phyloP scores from a whole-genome alignment of 2,888 invertebrate genomes.

The Mactromeris polynyma region DNA sequence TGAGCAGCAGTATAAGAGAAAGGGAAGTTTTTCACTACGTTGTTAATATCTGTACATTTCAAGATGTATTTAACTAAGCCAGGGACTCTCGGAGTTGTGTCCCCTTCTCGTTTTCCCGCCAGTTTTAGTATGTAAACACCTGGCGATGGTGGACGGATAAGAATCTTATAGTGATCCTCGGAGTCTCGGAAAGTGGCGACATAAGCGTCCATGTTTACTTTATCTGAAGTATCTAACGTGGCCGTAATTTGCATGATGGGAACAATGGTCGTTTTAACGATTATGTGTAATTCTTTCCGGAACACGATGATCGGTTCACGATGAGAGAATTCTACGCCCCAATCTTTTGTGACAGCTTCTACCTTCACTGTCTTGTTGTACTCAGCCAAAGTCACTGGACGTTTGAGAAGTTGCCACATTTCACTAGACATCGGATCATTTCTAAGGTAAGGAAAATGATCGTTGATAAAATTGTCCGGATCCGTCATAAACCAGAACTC shows the following conservation, averaged over 20 bases:
- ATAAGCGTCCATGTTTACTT: slow-evolving; percentile 71
- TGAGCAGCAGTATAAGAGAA: slow-evolving; percentile 69
- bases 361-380: slow-evolving; percentile 66
- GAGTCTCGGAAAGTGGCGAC: slow-evolving; percentile 66
- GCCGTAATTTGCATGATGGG: slow-evolving; percentile 71
- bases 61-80: slow-evolving; percentile 71
- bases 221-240: slow-evolving; percentile 68
- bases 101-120: slow-evolving; percentile 68
- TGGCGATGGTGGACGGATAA: slow-evolving; percentile 65
- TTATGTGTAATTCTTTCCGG: slow-evolving; percentile 68
- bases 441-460: slow-evolving; percentile 69
- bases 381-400: slow-evolving; percentile 67
- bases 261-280: slow-evolving; percentile 68
- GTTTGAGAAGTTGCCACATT: slow-evolving; percentile 69
- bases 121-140: slow-evolving; percentile 70
- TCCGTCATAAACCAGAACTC: slow-evolving; percentile 74
- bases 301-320: slow-evolving; percentile 71
- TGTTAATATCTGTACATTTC: slow-evolving; percentile 72
- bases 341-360: slow-evolving; percentile 68
- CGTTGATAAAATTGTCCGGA: slow-evolving; percentile 72
- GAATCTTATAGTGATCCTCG: slow-evolving; percentile 68
- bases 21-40: slow-evolving; percentile 67
- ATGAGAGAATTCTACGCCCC: slow-evolving; percentile 71
- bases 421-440: slow-evolving; percentile 68
- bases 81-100: slow-evolving; percentile 52